A percentile compares a stretch with the other conserved stretches of the same genome.
Evolutionary conservation across 35 echinoderm and acorn worm species (phyloP).

Genomic region (Hemicentrotus pulcherrimus): DNA sequence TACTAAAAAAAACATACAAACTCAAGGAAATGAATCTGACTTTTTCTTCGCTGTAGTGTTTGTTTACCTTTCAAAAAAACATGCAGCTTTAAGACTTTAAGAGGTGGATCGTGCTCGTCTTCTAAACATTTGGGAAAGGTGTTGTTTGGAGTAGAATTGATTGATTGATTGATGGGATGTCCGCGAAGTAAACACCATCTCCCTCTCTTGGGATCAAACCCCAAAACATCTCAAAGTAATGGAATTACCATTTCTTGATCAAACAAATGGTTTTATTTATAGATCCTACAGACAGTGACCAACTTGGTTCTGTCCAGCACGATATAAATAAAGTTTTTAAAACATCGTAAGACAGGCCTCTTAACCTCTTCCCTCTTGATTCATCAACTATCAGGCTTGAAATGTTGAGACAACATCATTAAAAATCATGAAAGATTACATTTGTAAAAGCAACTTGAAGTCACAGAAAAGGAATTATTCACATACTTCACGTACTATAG

Average conservation of each 20-base stretch:
- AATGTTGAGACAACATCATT: no score
- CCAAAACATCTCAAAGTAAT: not conserved
- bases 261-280: not conserved
- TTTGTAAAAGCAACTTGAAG: no score
- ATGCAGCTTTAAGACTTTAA: not conserved
- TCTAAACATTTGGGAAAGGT: not conserved
- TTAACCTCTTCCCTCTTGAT: no score
- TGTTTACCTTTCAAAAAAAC: not conserved
- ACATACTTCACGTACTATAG: no score
- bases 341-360: no score
- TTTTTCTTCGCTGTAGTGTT: not conserved
- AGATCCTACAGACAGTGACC: not conserved
- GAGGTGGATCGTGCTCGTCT: not conserved
- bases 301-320: no score
- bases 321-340: no score
- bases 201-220: not conserved
- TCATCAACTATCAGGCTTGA: no score
- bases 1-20: not conserved
- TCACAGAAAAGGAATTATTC: no score
- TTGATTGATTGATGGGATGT: not conserved
- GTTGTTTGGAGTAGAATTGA: conserved; percentile 7
- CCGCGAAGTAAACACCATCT: not conserved
- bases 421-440: no score
- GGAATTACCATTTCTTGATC: conserved; percentile 12
- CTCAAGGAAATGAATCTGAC: not conserved